Evolutionary conservation across 2,113 vertebrate genomes (phyloP).

Genomic region (Sapayoa aenigma): DNA sequence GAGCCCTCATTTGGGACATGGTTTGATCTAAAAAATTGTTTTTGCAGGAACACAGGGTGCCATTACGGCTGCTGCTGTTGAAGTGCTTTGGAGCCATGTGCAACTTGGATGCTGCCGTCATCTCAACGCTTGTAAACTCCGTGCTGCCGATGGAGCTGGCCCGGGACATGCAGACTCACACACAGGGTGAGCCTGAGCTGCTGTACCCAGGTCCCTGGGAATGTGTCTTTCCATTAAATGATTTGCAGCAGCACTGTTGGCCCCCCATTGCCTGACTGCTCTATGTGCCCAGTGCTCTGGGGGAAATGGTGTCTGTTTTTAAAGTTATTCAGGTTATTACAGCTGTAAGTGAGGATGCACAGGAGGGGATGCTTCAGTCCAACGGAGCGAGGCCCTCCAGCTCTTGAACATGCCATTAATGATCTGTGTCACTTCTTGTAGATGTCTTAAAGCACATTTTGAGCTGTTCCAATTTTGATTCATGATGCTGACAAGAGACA

Average conservation of each 20-base stretch:
- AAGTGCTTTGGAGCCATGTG: constrained; percentile 99
- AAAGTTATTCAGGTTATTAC: not conserved
- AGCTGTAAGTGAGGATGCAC: not conserved
- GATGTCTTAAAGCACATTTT: not conserved
- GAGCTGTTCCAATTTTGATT: not conserved
- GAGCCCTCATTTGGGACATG: not conserved
- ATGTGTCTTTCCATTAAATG: rapidly evolving
- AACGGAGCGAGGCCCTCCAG: not conserved
- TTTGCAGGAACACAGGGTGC: constrained; percentile 88
- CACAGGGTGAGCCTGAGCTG: constrained; percentile 78
- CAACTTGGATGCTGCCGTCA: constrained; percentile 86
- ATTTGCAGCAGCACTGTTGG: not conserved
- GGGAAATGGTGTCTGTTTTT: not conserved
- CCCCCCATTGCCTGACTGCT: not conserved
- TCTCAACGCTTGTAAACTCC: constrained; percentile 92
- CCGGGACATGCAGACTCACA: constrained; percentile 92
- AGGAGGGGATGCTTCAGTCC: not conserved
- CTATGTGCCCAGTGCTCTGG: rapidly evolving
- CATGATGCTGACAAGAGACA: not conserved
- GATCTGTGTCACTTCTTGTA: not conserved
- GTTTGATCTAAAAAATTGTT: not conserved
- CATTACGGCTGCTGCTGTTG: constrained; percentile 87
- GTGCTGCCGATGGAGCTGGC: constrained; percentile 97
- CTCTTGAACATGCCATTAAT: not conserved
- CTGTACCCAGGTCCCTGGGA: not conserved